Percentiles rank a stretch among this genome's conserved stretches.
Conservation (phyloP, 2,113 vertebrate species). For the Campylomormyrus tamandua region DNA sequence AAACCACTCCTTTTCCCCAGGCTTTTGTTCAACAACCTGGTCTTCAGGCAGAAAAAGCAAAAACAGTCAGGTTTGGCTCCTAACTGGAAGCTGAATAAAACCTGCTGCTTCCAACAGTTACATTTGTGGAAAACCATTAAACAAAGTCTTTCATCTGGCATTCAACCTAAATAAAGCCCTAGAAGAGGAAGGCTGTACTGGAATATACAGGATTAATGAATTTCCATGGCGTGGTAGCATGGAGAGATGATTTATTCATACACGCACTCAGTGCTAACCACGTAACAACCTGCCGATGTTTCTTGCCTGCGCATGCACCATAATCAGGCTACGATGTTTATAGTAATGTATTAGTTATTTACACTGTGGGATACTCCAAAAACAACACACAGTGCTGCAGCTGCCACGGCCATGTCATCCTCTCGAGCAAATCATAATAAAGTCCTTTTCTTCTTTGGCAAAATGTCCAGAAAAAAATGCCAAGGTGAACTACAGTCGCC, state of each 20-base stretch:
- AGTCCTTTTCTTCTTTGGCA: constrained; percentile 36
- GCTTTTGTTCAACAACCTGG: background rate
- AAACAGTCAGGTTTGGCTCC: background rate
- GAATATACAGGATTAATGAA: background rate
- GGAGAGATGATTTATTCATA: background rate
- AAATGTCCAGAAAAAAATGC: background rate
- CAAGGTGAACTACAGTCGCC: constrained; percentile 42
- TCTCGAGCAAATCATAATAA: background rate
- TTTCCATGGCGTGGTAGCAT: constrained; percentile 1
- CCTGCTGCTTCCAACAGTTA: background rate
- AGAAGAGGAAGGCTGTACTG: background rate
- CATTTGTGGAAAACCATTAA: constrained; percentile 7
- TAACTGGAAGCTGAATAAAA: background rate
- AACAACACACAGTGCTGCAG: background rate
- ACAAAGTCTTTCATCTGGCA: constrained; percentile 10
- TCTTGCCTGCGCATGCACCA: background rate
- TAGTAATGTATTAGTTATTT: background rate
- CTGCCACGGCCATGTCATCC: background rate
- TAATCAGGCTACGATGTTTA: background rate
- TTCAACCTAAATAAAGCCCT: background rate
- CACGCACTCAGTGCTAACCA: background rate
- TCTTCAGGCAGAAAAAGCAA: background rate
- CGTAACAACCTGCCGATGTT: background rate
- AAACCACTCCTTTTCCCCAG: background rate
- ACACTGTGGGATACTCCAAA: background rate